Evolutionary conservation across 2,797 vertebrate genomes (phyloP).

Genomic region (Argya squamiceps): DNA sequence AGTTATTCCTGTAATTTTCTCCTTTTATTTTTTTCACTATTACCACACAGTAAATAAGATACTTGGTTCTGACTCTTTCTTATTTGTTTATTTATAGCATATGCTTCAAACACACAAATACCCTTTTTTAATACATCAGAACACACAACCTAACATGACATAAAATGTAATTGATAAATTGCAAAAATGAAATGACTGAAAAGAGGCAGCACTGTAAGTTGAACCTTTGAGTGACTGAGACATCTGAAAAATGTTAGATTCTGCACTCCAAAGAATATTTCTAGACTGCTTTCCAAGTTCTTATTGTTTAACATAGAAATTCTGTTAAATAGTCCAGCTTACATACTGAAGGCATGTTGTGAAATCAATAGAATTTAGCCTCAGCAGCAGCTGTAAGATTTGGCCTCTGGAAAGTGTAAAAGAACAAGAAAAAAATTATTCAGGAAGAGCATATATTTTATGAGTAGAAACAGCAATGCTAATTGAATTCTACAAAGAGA

Average conservation of each 20-base stretch:
- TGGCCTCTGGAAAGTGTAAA: conserved; percentile 11
- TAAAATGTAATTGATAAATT: neutral
- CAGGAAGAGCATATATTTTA: conserved; percentile 38
- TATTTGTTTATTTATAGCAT: neutral
- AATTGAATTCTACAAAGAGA: conserved; percentile 58
- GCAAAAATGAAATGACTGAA: neutral
- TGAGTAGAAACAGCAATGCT: conserved; percentile 42
- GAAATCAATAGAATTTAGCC: neutral
- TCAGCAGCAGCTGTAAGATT: conserved; percentile 41
- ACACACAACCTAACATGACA: neutral
- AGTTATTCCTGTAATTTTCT: neutral
- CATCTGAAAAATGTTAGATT: neutral
- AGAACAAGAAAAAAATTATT: conserved; percentile 7
- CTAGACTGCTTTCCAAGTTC: neutral
- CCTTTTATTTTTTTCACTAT: neutral
- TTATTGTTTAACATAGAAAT: neutral
- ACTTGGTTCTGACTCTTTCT: neutral
- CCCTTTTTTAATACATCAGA: neutral
- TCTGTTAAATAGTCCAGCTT: neutral
- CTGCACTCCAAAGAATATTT: neutral
- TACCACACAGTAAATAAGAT: neutral
- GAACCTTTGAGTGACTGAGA: neutral
- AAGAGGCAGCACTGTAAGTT: neutral
- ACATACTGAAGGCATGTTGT: neutral
- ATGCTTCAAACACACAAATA: neutral